These are phyloP conservation scores for Epinephelus coioides DNA, from an alignment of 2,797 vertebrate genomes.

Conservation along the genomic window DNA sequence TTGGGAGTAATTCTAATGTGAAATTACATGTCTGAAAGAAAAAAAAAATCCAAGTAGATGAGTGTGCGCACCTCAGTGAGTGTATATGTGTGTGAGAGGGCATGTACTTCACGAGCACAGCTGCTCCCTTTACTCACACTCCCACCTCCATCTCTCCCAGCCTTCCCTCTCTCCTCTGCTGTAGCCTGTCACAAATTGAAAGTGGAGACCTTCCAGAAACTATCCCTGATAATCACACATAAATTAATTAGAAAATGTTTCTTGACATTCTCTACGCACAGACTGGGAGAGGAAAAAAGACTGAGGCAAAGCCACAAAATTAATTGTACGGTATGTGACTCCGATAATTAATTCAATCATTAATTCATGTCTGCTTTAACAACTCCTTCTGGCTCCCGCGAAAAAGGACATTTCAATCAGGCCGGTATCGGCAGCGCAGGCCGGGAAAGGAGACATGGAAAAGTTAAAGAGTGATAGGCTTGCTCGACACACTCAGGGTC, in stretches of 20 bases:
- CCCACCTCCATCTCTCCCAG: constrained; percentile 63
- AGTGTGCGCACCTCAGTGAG: constrained; percentile 8
- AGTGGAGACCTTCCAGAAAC: constrained; percentile 89
- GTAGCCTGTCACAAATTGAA: constrained; percentile 88
- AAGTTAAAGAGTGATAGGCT: constrained; percentile 68
- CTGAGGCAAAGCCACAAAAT: constrained; percentile 89
- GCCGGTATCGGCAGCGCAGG: constrained; percentile 62
- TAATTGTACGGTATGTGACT: constrained; percentile 90
- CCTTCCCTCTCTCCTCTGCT: constrained; percentile 66
- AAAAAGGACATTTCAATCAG: constrained; percentile 84
- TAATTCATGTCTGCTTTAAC: constrained; percentile 88
- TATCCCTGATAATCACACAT: constrained; percentile 89
- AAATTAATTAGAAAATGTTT: constrained; percentile 92
- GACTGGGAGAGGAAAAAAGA: constrained; percentile 78
- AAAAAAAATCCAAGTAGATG: constrained; percentile 1
- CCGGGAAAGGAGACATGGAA: constrained; percentile 46
- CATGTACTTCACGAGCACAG: constrained; percentile 24
- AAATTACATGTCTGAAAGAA: constrained; percentile 19
- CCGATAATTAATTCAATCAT: constrained; percentile 91
- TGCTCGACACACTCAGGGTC: constrained; percentile 65
- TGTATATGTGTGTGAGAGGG: constrained; percentile 14
- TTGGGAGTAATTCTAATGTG: constrained; percentile 27
- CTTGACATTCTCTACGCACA: constrained; percentile 88
- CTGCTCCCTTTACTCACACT: constrained; percentile 41
- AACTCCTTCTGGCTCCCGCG: constrained; percentile 85